These are phyloP conservation scores for Heteromyza rotundicornis DNA, from an alignment of 2,888 invertebrate species.

Conservation along the genomic window DNA sequence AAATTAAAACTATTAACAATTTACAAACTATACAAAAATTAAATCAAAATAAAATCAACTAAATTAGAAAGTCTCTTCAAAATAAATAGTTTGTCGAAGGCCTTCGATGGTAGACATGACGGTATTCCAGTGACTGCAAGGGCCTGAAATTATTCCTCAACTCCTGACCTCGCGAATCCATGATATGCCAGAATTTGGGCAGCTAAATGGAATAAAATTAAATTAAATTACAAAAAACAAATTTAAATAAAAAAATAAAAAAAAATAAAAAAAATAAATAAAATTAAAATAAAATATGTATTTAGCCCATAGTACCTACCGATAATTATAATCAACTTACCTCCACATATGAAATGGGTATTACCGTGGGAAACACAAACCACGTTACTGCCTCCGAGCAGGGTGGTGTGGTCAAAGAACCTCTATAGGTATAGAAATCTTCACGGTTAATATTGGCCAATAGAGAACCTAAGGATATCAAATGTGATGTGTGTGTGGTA, in stretches of 20 bases:
- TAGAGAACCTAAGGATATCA: conserved; percentile 47
- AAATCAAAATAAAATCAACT: neutral
- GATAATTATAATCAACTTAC: conserved; percentile 28
- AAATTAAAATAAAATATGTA: neutral
- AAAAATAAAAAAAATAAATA: neutral
- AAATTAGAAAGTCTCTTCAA: neutral
- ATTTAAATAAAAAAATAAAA: neutral
- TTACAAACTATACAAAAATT: no score
- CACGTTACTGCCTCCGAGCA: conserved; percentile 76
- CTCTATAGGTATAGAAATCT: conserved; percentile 59
- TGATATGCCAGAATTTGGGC: conserved; percentile 50
- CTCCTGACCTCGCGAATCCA: conserved; percentile 32
- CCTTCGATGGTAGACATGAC: conserved; percentile 48
- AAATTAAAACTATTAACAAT: no score
- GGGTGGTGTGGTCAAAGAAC: conserved; percentile 76
- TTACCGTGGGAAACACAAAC: conserved; percentile 70
- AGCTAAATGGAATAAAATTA: conserved; percentile 33
- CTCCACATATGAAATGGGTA: conserved; percentile 60
- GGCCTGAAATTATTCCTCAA: conserved; percentile 48
- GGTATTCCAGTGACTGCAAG: conserved; percentile 40
- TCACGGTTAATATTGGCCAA: conserved; percentile 46
- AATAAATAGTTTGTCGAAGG: conserved; percentile 63
- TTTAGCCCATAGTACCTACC: neutral
- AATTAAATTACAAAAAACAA: no score
- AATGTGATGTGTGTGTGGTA: conserved; percentile 35